Base-by-base conservation (phyloP, 2,797 vertebrate species). In the Discoglossus pictus region DNA sequence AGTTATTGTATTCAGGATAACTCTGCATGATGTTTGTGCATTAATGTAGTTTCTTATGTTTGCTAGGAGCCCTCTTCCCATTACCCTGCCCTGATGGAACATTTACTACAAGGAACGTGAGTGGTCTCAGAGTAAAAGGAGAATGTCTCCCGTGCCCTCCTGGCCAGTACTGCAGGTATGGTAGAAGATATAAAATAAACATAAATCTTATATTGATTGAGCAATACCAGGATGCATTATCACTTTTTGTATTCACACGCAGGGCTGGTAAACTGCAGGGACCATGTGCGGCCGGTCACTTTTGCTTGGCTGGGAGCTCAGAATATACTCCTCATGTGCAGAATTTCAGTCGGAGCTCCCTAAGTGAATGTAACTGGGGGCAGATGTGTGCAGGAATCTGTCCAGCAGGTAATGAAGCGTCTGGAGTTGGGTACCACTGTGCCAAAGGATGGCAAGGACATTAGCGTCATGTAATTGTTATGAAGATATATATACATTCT, bases 91-190 rank as follows among this genome's bases (percentile, higher is more conserved):
- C 93, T 11, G 86, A 92, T 65, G 95, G 95, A 68, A 95, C 94
- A 2, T 92, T 92, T 74, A 94, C 92, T 16, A 77, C 77, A 51
- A 65, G 73, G 43, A 83, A 90, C 16, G 63, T 74, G 9, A 59
- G 69, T 25, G 94, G 94, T 4, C 86, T 98, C 38, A 88, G 80
- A 73, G 86, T 90, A 21, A 85, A 92, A 66, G 79, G 72, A 42
- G 92, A 93, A 75, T 97, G 96, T 72, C 83, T 91, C 39, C 71
- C 91, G 1, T 99, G 94, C 73, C 90, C 91, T 21, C 76, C 92
- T 15, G 95, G 97, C 42, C 90, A 79, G 68, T 96, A 92, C 79
- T 98, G 96, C 92, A 95, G 93, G 95, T 93, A 9, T n/a, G n/a
- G n/a, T n/a, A n/a, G n/a, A 13, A 43, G 13, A 27, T 21, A 24